phyloP scores from a whole-genome alignment of 2,797 vertebrate species.

The Lerista edwardsae region DNA sequence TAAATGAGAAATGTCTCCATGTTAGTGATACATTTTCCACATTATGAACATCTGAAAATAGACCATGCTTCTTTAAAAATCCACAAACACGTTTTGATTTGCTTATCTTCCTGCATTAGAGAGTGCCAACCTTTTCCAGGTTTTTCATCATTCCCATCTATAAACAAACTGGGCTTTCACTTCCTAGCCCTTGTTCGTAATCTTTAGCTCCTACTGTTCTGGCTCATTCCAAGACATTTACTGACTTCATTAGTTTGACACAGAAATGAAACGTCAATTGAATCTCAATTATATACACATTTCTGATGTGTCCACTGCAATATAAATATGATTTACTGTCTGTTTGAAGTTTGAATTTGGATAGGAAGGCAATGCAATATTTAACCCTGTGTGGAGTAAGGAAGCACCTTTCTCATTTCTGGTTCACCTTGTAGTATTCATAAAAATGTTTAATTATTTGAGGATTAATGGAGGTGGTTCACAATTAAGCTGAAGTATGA shows the following conservation, averaged over 20 bases:
- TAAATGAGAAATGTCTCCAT: background rate
- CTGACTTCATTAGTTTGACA: constrained; percentile 15
- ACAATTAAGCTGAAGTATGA: constrained; percentile 98
- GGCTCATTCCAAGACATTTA: constrained; percentile 1
- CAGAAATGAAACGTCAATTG: constrained; percentile 39
- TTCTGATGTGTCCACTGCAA: constrained; percentile 15
- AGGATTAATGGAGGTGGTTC: constrained; percentile 92
- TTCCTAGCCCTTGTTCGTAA: constrained; percentile 14
- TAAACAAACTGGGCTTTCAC: constrained; percentile 20
- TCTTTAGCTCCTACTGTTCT: background rate
- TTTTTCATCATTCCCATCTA: constrained; percentile 41
- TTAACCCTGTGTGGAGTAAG: constrained; percentile 70
- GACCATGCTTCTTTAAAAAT: constrained; percentile 38
- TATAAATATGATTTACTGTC: constrained; percentile 31
- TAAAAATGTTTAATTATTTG: constrained; percentile 85
- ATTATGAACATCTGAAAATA: background rate
- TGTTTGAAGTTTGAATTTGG: constrained; percentile 55
- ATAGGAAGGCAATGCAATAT: constrained; percentile 39
- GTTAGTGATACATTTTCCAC: background rate
- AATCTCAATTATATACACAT: constrained; percentile 46
- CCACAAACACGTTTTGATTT: constrained; percentile 21
- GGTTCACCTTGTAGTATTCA: constrained; percentile 82
- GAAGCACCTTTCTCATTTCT: constrained; percentile 76
- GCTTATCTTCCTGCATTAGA: constrained; percentile 25
- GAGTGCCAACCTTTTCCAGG: constrained; percentile 27